Evolutionary conservation across 2,888 invertebrate genomes (phyloP).

Genomic region (Drosophila sordidula): DNA sequence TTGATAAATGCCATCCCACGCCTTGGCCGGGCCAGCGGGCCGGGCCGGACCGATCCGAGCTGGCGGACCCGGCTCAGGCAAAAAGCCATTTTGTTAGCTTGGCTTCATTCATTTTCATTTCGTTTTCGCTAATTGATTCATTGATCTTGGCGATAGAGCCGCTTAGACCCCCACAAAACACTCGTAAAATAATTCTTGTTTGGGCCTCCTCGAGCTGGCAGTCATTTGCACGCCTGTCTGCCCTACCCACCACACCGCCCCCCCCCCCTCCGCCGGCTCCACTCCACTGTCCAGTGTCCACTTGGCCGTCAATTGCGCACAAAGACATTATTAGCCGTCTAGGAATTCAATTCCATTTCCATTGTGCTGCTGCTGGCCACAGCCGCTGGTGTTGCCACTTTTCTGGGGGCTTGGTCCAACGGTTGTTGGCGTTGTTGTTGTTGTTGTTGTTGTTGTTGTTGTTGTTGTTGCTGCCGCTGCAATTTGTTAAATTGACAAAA

Average conservation of each 20-base stretch:
- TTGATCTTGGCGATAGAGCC: conserved; percentile 75
- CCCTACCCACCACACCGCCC: too few relatives aligned
- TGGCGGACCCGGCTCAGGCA: background rate
- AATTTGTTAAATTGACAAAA: conserved; percentile 80
- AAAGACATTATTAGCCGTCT: conserved; percentile 79
- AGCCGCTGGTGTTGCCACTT: conserved; percentile 14
- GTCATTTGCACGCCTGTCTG: conserved; percentile 70
- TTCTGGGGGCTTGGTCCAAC: conserved; percentile 56
- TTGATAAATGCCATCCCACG: conserved; percentile 83
- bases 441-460: conserved; percentile 11
- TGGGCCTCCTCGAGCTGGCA: conserved; percentile 6
- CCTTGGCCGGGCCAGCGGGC: conserved; percentile 53
- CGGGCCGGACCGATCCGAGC: too few relatives aligned
- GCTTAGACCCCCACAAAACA: conserved; percentile 34
- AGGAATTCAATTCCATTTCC: conserved; percentile 79
- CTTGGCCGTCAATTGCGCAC: conserved; percentile 77
- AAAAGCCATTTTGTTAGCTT: conserved; percentile 41
- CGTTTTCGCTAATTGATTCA: conserved; percentile 76
- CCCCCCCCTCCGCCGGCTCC: too few relatives aligned
- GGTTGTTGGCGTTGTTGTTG: too few relatives aligned
- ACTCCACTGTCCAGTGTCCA: conserved; percentile 23
- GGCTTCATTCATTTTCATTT: conserved; percentile 70
- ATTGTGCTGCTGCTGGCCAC: conserved; percentile 46
- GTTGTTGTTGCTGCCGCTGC: conserved; percentile 49
- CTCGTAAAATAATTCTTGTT: conserved; percentile 73